Evolutionary conservation across 2,888 invertebrate species (phyloP), one percentile per base, ranked within the genome.

Genomic region (Tyria jacobaeae): DNA sequence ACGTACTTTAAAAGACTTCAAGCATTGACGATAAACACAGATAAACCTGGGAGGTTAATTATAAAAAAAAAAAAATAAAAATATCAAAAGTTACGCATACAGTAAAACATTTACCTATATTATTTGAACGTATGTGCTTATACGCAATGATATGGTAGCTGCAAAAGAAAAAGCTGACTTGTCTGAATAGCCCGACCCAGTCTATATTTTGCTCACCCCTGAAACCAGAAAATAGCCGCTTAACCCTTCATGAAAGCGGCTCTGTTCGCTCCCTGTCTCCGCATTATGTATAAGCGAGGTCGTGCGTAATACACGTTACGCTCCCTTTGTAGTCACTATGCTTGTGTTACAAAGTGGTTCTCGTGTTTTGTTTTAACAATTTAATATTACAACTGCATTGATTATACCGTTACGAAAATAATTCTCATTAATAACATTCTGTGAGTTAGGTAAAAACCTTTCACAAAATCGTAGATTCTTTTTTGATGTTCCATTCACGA

Each of bases 321-420:
- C n/a, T 6, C 49, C 49, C 49, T 57, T 57, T 57, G 57, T 57
- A 39, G 37, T 57, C 51, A 56, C 57, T 47, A 35, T 21, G 27
- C 37, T 39, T 25, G 27, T 25, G 27, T 12, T 37, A 57, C 57
- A 57, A 57, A 57, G 57, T 27, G 48, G 49, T 48, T 35, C 37
- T 57, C 31, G 15, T 57, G 27, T 57, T 39, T 37, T 57, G 35
- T 49, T 52, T 44, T 35, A 48, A 47, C 41, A 49, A 37, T 37
- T 27, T 37, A 57, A 57, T n/a, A n/a, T 57, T 57, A 27, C 39
- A 49, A 47, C 57, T 48, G 52, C 47, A 39, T 52, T 49, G 39
- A 14, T 21, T 41, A 37, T 37, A 49, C 27, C 3, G 44, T 14
- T 25, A 54, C 41, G n/a, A 3, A 39, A 10, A 25, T 25, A 27